phyloP scores from a whole-genome alignment of 2,113 vertebrate genomes.

The Patagioenas fasciata region DNA sequence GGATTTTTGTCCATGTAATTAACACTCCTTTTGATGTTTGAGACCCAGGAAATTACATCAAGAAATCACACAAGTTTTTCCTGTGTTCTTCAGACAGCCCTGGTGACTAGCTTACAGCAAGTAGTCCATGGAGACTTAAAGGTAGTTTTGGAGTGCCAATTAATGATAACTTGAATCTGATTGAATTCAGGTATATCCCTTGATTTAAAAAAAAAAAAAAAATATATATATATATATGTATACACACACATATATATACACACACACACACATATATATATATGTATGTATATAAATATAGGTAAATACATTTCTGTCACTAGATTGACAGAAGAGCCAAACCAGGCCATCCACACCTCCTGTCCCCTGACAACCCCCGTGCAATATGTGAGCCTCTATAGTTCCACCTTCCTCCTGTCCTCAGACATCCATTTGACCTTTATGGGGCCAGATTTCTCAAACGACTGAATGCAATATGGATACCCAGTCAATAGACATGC shows the following conservation, averaged over 20 bases:
- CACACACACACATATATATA: too few relatives aligned
- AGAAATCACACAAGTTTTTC: background rate
- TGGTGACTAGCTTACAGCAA: background rate
- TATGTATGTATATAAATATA: too few relatives aligned
- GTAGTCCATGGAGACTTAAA: fast-evolving
- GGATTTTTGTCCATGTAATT: background rate
- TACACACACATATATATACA: too few relatives aligned
- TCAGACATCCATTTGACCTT: background rate
- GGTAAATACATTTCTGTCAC: background rate
- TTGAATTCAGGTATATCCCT: background rate
- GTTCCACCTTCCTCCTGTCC: background rate
- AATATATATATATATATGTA: too few relatives aligned
- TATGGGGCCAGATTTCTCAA: background rate
- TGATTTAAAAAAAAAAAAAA: background rate
- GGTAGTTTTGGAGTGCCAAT: background rate
- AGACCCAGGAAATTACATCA: background rate
- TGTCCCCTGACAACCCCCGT: background rate
- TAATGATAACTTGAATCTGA: background rate
- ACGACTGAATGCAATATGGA: background rate
- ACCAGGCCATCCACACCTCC: background rate
- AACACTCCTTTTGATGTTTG: background rate
- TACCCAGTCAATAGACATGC: background rate
- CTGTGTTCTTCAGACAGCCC: background rate
- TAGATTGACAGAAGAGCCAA: background rate
- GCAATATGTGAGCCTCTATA: background rate